These are phyloP conservation scores for Zaprionus bogoriensis DNA, from an alignment of 2,888 invertebrate species.

Conservation along the genomic window DNA sequence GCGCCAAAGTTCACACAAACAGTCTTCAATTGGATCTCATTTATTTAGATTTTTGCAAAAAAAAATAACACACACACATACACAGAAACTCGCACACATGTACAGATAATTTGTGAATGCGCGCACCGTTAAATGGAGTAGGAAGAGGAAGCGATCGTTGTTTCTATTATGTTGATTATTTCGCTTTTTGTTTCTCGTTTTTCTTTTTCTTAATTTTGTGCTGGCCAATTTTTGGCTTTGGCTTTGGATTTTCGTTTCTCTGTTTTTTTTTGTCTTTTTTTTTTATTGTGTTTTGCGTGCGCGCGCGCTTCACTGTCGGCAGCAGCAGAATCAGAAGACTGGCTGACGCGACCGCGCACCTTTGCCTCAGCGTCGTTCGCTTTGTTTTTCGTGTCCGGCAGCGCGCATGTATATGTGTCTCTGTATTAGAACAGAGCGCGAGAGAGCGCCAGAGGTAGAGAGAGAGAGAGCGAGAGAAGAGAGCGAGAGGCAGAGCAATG, in stretches of 20 bases:
- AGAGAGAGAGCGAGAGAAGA: slow-evolving; percentile 3
- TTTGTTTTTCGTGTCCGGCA: slow-evolving; percentile 49
- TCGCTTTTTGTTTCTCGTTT: slow-evolving; percentile 26
- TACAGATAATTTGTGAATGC: slow-evolving; percentile 20
- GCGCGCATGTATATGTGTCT: slow-evolving; percentile 14
- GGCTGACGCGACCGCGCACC: slow-evolving; percentile 75
- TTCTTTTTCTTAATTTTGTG: slow-evolving; percentile 26
- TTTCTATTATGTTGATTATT: slow-evolving; percentile 39
- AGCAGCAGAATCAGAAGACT: slow-evolving; percentile 74
- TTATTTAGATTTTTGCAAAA: slow-evolving; percentile 35
- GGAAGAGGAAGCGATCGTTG: slow-evolving; percentile 56
- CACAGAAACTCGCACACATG: slow-evolving; percentile 5
- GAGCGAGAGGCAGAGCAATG: not conserved
- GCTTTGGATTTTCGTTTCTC: slow-evolving; percentile 18
- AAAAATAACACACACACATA: slow-evolving; percentile 1
- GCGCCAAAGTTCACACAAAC: slow-evolving; percentile 30
- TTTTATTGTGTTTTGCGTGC: slow-evolving; percentile 45
- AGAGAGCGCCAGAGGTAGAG: slow-evolving; percentile 10
- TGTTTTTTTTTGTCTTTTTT: slow-evolving; percentile 24
- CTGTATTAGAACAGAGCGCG: slow-evolving; percentile 15
- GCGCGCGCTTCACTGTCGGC: slow-evolving; percentile 67
- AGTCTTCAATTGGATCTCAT: slow-evolving; percentile 47
- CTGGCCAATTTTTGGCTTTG: slow-evolving; percentile 16
- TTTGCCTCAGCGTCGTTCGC: slow-evolving; percentile 70
- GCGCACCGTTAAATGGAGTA: slow-evolving; percentile 54